Evolutionary conservation across 2,113 vertebrate species (phyloP).

Genomic region (Hypomesus transpacificus): DNA sequence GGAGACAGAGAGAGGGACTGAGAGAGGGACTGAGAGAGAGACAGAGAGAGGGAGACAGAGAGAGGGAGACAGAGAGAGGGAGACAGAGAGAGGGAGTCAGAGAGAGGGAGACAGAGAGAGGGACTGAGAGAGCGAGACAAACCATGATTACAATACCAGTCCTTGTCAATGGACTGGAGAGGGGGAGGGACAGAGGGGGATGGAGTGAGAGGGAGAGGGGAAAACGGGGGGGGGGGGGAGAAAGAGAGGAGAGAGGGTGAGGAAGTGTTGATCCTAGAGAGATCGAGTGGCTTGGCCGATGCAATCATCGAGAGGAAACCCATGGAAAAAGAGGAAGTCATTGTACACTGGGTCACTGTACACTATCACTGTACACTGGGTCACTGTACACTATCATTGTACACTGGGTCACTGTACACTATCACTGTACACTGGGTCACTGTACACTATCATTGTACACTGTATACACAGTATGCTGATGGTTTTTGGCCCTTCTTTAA

Average conservation of each 20-base stretch:
- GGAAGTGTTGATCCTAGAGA: not conserved
- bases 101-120: too few species aligned
- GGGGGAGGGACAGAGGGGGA: not conserved
- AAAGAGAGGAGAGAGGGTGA: not conserved
- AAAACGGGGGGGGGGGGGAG: not conserved
- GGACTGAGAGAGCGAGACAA: slow-evolving; percentile 28
- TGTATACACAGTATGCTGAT: not conserved
- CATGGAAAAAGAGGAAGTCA: not conserved
- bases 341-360: too few species aligned
- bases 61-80: not conserved
- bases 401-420: too few species aligned
- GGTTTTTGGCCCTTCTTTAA: not conserved
- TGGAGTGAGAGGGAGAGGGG: not conserved
- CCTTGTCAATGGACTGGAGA: slow-evolving; percentile 1
- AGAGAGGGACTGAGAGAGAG: too few species aligned
- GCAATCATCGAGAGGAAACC: not conserved
- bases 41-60: slow-evolving; percentile 33
- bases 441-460: not conserved
- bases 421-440: too few species aligned
- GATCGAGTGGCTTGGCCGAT: not conserved
- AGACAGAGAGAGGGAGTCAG: not conserved
- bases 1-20: too few species aligned
- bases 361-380: too few species aligned
- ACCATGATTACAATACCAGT: slow-evolving; percentile 47
- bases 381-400: too few species aligned